Evolutionary conservation across 2,888 invertebrate species (phyloP), one percentile per base, ranked within the genome.

Genomic region (Anodontia alba): DNA sequence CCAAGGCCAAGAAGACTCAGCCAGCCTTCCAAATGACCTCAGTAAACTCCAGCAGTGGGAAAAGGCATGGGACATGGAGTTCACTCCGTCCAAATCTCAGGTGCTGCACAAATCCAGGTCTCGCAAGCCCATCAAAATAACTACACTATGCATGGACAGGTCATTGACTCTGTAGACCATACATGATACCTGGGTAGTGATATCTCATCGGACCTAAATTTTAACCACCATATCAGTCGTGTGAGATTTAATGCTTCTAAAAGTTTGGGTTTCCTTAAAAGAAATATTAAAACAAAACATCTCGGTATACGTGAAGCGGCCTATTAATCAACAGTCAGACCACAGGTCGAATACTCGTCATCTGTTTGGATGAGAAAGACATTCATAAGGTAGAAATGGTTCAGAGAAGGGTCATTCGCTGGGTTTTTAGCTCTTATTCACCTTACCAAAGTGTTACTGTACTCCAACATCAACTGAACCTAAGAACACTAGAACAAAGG

Each of bases 51-150:
- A 67, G 17, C 3, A 20, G 7, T 67, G 67, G 36, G 67, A 67
- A 33, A 67, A n/a, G 7, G 54, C 8, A 33, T 51, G 72, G 33
- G 72, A 72, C 20, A 54, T 49, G 54, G 72, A 72, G 17, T 51
- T 46, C 23, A 72, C 51, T 33, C 51, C 72, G 7, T 49, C 51
- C 20, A 72, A 72, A 31, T 72, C 54, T 36, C 72, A 72, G 72
- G 72, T 54, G 0, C 7, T 72, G 36, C 49, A 72, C 8, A 51
- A 51, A 26, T 49, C 51, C n/a, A 72, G 72, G 72, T 72, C 51
- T 23, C 23, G 54, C 29, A 10, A 10, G 17, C 72, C 72, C n/a
- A 20, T 51, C 43, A 38, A n/a, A 54, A 3, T 20, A 3, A 31
- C 17, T 72, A 51, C 33, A 26, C 72, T 10, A 23, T 51, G 20